Evolutionary conservation across 2,113 vertebrate species (phyloP), one percentile per base, ranked within the genome.

Genomic region (Numenius arquata): DNA sequence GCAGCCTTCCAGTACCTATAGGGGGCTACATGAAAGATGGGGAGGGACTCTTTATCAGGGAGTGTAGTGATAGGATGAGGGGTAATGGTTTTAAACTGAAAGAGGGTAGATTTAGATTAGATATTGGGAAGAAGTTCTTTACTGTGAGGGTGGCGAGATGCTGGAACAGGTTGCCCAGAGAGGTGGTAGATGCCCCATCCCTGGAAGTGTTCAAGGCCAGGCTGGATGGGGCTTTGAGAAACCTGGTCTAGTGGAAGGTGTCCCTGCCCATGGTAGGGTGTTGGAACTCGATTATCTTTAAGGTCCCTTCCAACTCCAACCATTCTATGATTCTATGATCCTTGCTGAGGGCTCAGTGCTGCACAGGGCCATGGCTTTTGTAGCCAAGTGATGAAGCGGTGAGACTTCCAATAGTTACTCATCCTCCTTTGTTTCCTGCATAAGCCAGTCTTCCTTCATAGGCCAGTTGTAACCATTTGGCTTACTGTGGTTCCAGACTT

Each of bases 381-480:
- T 6, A 61, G 66, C 88, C 67, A 79, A 32, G 17, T 66, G 88
- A 25, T 53, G 45, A 29, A 50, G 32, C 4, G 0, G 8, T 13
- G 73, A 32, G 23, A 1, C 23, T 71, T 45, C 26, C 56, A 43
- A 0, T 9, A 7, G 36, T 59, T 40, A 1, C 3, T 43, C 10
- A 14, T 52, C 13, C 68, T 75, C 38, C 47, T 74, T 53, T 1
- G 12, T 63, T 55, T 78, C 48, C 93, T 85, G 38, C 22, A 15
- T 30, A 25, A 67, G 18, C 45, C 63, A 2, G 0, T 47, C 55
- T 67, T 84, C 63, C 53, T 50, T 41, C 68, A 4, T 5, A 45
- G 59, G 41, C 26, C 67, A 19, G 4, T 71, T 67, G 68, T 41
- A 56, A 47, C 48, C 34, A 3, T 34, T 75, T 91, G 74, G 21